Base-by-base conservation (phyloP, 2,797 vertebrate species). In the Dallia pectoralis region DNA sequence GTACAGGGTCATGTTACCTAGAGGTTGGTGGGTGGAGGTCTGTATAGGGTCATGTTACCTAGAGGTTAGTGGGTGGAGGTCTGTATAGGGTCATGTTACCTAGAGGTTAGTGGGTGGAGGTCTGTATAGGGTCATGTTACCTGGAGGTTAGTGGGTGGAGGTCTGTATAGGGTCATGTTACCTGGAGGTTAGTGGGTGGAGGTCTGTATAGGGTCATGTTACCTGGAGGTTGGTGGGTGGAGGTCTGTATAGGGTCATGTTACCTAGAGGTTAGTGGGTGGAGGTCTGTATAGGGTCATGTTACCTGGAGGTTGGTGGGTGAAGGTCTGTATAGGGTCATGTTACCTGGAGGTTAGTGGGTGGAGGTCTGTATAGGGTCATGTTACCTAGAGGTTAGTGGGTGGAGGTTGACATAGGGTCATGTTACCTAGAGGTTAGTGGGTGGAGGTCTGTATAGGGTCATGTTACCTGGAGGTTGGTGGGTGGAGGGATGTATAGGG, bases 21-120 rank as follows among this genome's bases (percentile, higher is more conserved):
- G 80, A 93, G 36, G 94, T 88, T 0, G 93, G 92, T 0, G 97
- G 97, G 72, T n/a, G n/a, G n/a, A n/a, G n/a, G n/a, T n/a, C 84
- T 95, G 76, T 95, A 98, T 7, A 88, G 84, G 1, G 91, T 90
- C 93, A 91, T 85, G 84, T 94, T 96, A 53, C 51, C 51, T 53
- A 95, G 81, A 99, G 93, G 88, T 96, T 96, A 74, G 92, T 93
- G 40, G 94, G 88, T 0, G 93, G 92, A 0, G 97, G 97, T 71
- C 84, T 95, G 76, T 95, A 98, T 7, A 88, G 84, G 2, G 91
- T 90, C 93, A 91, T 85, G 84, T 94, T 96, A 56, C 53, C 53
- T 56, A 96, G 82, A 99, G 93, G 88, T 96, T 96, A 74, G 92
- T 93, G 36, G 94, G 88, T 0, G 93, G 93, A 0, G 97, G 97